Percentiles rank a stretch among this genome's conserved stretches.
phyloP scores from a whole-genome alignment of 2,888 invertebrate species.

The Cloeon dipterum region DNA sequence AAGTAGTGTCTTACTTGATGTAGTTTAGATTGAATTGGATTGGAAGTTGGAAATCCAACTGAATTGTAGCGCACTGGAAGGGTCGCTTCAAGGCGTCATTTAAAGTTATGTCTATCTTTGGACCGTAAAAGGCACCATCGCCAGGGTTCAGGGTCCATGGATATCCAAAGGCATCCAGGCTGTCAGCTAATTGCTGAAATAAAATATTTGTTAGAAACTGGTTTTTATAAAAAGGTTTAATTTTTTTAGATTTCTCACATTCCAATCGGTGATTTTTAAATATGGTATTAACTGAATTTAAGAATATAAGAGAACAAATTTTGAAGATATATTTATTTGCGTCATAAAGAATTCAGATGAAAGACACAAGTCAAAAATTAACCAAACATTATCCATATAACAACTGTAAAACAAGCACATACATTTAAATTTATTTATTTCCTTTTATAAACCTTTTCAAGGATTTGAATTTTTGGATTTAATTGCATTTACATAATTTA shows the following conservation, averaged over 20 bases:
- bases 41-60: constrained; percentile 94
- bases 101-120: constrained; percentile 96
- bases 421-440: too few species aligned
- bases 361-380: too few species aligned
- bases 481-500: too few species aligned
- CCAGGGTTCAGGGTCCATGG: constrained; percentile 82
- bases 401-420: too few species aligned
- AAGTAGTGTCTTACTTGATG: constrained; percentile 31
- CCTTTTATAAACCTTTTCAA: too few species aligned
- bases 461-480: too few species aligned
- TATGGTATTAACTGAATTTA: too few species aligned
- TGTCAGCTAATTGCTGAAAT: constrained; percentile 51
- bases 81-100: constrained; percentile 72
- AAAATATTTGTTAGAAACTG: too few species aligned
- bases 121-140: constrained; percentile 98
- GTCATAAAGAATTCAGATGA: too few species aligned
- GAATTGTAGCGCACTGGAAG: constrained; percentile 95
- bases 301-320: too few species aligned
- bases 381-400: too few species aligned
- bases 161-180: constrained; percentile 62
- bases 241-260: not conserved
- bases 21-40: constrained; percentile 68
- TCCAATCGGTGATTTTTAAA: not conserved
- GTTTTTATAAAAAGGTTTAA: not conserved
- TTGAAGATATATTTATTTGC: too few species aligned